A percentile compares a stretch with the other conserved stretches of the same genome.
Conservation (phyloP, 2,888 invertebrate genomes). For the Drosophila trichaetosa region DNA sequence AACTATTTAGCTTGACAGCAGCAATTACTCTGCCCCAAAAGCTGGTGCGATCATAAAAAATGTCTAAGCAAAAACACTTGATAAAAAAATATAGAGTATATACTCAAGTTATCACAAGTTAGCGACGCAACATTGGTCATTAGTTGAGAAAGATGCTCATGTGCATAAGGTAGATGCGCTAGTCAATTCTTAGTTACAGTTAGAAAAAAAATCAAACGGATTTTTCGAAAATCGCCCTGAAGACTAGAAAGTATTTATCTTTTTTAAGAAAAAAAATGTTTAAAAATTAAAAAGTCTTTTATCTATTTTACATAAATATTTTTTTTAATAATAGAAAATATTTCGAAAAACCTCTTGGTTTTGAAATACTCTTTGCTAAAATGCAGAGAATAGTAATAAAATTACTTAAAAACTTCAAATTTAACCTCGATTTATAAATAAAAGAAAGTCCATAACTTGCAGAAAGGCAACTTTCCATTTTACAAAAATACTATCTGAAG, state of each 20-base stretch:
- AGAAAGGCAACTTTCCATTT: background rate
- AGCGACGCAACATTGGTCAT: background rate
- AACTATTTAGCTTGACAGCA: background rate
- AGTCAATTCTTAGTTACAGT: background rate
- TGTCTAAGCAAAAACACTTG: background rate
- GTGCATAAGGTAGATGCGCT: background rate
- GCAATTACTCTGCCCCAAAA: background rate
- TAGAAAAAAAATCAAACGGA: background rate
- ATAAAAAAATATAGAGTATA: background rate
- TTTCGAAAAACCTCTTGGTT: background rate
- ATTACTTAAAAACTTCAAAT: background rate
- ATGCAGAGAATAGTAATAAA: background rate
- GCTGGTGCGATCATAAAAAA: background rate
- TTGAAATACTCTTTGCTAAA: background rate
- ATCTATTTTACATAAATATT: background rate
- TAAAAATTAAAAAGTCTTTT: too few species aligned
- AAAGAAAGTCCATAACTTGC: background rate
- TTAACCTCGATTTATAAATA: background rate
- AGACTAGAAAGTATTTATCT: background rate
- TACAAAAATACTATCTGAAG: background rate
- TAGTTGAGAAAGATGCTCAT: background rate
- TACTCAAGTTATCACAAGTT: background rate
- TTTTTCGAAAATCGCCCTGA: background rate
- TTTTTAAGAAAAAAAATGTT: background rate
- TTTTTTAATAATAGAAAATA: background rate